Conservation (phyloP, 2,113 vertebrate species). For the Periophthalmus modestus region DNA sequence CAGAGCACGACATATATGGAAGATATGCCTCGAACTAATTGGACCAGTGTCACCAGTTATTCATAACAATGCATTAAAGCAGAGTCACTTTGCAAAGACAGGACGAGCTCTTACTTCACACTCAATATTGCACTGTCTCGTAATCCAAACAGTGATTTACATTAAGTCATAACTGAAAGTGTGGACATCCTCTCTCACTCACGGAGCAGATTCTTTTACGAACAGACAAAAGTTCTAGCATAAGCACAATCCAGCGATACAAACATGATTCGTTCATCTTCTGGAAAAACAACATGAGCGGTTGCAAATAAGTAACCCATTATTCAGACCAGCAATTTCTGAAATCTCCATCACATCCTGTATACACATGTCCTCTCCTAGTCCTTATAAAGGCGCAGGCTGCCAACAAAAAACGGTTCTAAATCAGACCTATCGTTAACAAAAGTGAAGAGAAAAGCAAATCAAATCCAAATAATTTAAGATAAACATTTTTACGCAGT, state of each 20-base stretch:
- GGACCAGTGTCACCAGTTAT: conserved; percentile 47
- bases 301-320: conserved; percentile 36
- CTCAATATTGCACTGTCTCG: conserved; percentile 35
- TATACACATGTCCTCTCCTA: conserved; percentile 1
- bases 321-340: conserved; percentile 2
- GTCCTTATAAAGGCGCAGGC: neutral
- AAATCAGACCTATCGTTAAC: neutral
- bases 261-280: conserved; percentile 16
- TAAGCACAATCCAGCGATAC: conserved; percentile 5
- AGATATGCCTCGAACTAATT: conserved; percentile 57
- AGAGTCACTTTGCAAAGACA: conserved; percentile 37
- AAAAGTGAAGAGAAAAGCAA: neutral
- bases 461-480: neutral
- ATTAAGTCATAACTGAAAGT: conserved; percentile 33
- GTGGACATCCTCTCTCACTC: neutral
- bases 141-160: conserved; percentile 43
- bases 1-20: conserved; percentile 70
- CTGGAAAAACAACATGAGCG: conserved; percentile 26
- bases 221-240: conserved; percentile 8
- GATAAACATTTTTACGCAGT: neutral
- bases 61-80: conserved; percentile 59
- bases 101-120: conserved; percentile 23
- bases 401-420: neutral
- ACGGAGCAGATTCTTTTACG: conserved; percentile 10
- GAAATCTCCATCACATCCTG: conserved; percentile 29